These are phyloP conservation scores for Ailurus styani DNA, from an alignment of 2,113 vertebrate species.

Conservation along the genomic window DNA sequence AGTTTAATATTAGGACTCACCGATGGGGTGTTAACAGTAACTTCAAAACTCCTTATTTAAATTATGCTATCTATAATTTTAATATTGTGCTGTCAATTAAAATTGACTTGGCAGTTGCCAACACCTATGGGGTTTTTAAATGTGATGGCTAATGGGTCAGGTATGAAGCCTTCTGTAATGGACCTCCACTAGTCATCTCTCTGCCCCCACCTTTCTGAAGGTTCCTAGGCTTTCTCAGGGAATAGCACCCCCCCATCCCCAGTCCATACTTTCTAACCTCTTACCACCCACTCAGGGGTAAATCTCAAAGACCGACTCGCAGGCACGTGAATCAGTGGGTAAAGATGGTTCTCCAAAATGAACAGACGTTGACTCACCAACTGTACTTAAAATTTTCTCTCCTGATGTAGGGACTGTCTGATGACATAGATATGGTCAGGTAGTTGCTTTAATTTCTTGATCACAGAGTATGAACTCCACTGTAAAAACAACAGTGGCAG, in stretches of 20 bases:
- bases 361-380: background rate
- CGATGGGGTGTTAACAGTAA: background rate
- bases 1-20: background rate
- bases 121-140: background rate
- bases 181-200: background rate
- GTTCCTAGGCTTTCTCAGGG: background rate
- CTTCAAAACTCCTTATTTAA: background rate
- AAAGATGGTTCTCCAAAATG: background rate
- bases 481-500: background rate
- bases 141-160: background rate
- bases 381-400: background rate
- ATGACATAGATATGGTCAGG: background rate
- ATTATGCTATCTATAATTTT: background rate
- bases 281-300: background rate
- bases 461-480: background rate
- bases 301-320: background rate
- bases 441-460: background rate
- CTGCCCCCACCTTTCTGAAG: background rate
- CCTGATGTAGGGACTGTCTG: background rate
- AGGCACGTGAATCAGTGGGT: background rate
- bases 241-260: background rate
- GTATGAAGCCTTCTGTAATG: background rate
- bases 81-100: too few relatives aligned
- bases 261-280: background rate
- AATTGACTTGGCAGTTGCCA: background rate